Base-by-base conservation (phyloP, 2,888 invertebrate species). In the Nymphalis c-album region DNA sequence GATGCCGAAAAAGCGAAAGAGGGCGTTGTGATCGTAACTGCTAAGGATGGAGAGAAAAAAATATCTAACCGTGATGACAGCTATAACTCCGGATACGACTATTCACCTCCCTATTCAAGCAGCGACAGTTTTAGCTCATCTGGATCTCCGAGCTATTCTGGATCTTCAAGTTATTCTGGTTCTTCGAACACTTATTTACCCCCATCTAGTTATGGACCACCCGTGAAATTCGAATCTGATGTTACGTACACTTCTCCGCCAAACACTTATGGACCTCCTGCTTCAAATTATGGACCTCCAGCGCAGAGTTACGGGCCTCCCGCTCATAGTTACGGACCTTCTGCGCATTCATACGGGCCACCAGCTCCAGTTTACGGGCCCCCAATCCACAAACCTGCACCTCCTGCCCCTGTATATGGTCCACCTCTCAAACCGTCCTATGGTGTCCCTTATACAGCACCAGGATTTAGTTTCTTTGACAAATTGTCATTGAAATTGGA, bases 401-500 rank as follows among this genome's bases (percentile, higher is more conserved):
- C 87, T 48, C 86, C 87, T 7, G 83, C 87, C 50, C 86, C 87
- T 6, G 76, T 86, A 3, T 92, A 92, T 68, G 92, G 91, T 0
- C 92, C 92, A 13, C 90, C 93, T 10, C 59, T 84, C 7, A 91
- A 86, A 74, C 90, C 93, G 46, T 85, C 88, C 1, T 92, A 93
- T 73, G 93, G 93, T 63, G 83, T 93, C 63, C 94, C 95, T 0
- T 94, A 94, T 77, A 93, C 93, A 0, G 90, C 94, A 18, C 89
- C 91, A 3, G 87, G 84, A 3, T 74, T 90, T 4, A 93, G 94
- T 67, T 88, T 95, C 64, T 86, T 95, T 22, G 95, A 95, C 73
- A 95, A 96, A 79, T 86, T 96, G 0, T 94, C 95, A 59, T 86
- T 95, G 31, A 96, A 96, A 85, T 78, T 96, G 62, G 95, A 95